phyloP scores from a whole-genome alignment of 2,888 invertebrate genomes.

The Thecocarcelia acutangulata region DNA sequence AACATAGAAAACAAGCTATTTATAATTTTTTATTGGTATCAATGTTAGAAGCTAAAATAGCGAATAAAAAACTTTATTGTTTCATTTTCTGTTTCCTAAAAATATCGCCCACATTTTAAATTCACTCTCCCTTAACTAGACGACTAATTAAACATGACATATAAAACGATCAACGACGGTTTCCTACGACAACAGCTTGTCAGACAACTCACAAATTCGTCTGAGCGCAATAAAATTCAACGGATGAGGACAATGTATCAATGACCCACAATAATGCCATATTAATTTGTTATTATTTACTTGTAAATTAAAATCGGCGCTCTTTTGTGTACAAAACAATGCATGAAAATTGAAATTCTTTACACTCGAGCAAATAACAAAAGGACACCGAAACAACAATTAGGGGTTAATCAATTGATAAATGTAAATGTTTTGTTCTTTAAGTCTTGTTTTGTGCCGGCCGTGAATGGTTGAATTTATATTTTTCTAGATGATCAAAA shows the following conservation, averaged over 20 bases:
- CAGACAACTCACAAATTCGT: background rate
- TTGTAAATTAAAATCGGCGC: conserved; percentile 5
- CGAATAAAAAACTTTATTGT: no score
- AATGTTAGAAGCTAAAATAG: no score
- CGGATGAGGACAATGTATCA: conserved; percentile 40
- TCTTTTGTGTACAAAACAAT: conserved; percentile 23
- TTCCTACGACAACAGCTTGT: conserved; percentile 22
- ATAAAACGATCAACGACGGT: conserved; percentile 43
- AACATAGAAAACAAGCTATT: no score
- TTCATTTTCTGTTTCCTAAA: background rate
- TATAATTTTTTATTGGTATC: no score
- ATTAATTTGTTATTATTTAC: conserved; percentile 53
- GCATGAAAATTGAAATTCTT: conserved; percentile 47
- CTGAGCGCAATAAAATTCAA: background rate
- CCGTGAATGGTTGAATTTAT: no score
- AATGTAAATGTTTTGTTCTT: background rate
- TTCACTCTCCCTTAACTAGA: conserved; percentile 9
- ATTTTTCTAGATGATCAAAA: no score
- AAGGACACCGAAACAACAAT: conserved; percentile 33
- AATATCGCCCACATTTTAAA: background rate
- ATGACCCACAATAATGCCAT: conserved; percentile 37
- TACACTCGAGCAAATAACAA: conserved; percentile 33
- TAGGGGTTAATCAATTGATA: conserved; percentile 62
- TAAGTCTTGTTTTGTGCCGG: background rate
- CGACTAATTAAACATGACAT: conserved; percentile 58